Percentiles rank a stretch among this genome's conserved stretches.
Conservation (phyloP, 2,113 vertebrate genomes). For the Lynx canadensis region DNA sequence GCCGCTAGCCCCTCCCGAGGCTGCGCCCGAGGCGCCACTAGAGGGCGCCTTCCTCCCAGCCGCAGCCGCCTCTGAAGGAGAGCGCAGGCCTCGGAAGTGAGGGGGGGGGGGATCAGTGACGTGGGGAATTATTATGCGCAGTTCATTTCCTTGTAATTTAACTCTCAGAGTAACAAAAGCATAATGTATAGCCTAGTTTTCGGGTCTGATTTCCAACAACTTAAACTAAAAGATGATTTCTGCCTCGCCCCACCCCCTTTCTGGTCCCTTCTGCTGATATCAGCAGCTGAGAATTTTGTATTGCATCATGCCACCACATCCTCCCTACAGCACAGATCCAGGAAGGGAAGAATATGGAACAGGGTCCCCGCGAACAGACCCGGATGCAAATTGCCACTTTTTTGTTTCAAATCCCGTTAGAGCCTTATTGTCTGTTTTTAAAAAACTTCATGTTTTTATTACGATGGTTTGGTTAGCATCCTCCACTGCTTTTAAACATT, state of each 20-base stretch:
- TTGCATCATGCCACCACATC: not conserved
- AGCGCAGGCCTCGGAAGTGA: conserved; percentile 51
- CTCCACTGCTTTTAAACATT: not conserved
- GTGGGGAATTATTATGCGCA: conserved; percentile 83
- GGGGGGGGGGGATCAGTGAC: conserved; percentile 75
- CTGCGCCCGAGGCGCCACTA: conserved; percentile 73
- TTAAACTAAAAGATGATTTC: conserved; percentile 81
- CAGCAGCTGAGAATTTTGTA: conserved; percentile 77
- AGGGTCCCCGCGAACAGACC: not conserved
- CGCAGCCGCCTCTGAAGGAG: conserved; percentile 34
- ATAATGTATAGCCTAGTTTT: conserved; percentile 84
- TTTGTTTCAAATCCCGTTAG: not conserved
- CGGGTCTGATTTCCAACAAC: conserved; percentile 83
- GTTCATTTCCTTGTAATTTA: conserved; percentile 88
- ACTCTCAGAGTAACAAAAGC: conserved; percentile 83
- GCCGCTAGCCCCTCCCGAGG: not conserved
- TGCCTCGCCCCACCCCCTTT: conserved; percentile 63
- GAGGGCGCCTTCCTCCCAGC: conserved; percentile 80
- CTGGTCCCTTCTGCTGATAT: conserved; percentile 80
- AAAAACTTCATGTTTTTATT: not conserved
- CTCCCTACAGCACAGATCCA: not conserved
- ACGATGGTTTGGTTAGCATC: not conserved
- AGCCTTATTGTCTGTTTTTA: not conserved
- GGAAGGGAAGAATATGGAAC: not conserved
- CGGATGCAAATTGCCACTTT: not conserved